Evolutionary conservation across 2,888 invertebrate genomes (phyloP), one percentile per base, ranked within the genome.

Genomic region (Chromoteleia sp.): DNA sequence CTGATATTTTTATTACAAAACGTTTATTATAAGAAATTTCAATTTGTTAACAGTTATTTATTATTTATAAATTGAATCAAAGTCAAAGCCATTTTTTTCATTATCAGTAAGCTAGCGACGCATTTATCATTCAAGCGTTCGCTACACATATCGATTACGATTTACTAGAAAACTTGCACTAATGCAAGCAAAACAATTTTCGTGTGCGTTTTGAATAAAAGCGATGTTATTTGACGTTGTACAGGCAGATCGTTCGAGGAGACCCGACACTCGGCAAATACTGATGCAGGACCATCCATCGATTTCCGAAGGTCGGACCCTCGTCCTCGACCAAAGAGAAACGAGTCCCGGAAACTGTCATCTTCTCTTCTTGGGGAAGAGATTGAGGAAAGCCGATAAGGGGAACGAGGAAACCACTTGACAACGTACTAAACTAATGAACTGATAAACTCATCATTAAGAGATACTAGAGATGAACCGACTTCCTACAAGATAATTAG

Each of bases 271-370:
- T 52, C 36, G 68, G 74, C 59, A 73, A 81, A 81, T 76, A 79
- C 79, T 81, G 83, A 83, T 79, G 74, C 77, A 79, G 81, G 70
- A 58, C 65, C 75, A 77, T 74, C 61, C 73, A 82, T 79, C 67
- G 75, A 80, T 81, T 80, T 74, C 54, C 71, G 59, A 81, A 74
- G 79, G 79, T 81, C 67, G 71, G 82, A 41, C 56, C 45, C 50
- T 73, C 73, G 78, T 78, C 65, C 73, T 56, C 56, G 81, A 68
- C 52, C 81, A 70, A 41, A 65, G 56, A 59, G 74, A 81, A 65
- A 39, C 68, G 65, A 79, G 52, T 70, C 30, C 63, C 48, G 71
- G 43, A 79, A 83, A 68, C 63, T 79, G 76, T 59, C 79, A 74
- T 73, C 65, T 67, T 68, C 68, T 70, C 56, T 14, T 73, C 41